Percentiles rank a stretch among this genome's conserved stretches.
These are phyloP conservation scores for Petrocephalus sullivani DNA, from an alignment of 2,797 vertebrate genomes.

Conservation along the genomic window DNA sequence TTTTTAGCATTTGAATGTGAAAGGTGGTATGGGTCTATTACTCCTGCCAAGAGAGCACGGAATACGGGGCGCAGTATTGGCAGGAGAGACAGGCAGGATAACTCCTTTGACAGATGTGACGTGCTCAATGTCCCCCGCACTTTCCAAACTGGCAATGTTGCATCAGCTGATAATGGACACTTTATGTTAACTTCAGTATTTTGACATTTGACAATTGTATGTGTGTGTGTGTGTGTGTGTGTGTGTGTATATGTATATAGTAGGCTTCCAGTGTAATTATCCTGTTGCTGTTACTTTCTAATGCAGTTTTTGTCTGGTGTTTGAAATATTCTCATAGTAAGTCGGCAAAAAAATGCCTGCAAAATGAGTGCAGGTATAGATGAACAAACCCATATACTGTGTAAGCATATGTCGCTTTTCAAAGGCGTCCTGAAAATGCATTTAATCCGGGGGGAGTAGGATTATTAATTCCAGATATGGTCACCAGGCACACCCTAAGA, in stretches of 20 bases:
- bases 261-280: not conserved
- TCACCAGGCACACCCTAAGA: not conserved
- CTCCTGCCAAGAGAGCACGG: not conserved
- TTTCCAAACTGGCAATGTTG: not conserved
- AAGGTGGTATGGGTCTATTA: not conserved
- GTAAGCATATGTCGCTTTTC: not conserved
- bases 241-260: not conserved
- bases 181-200: not conserved
- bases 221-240: not conserved
- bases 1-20: not conserved
- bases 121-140: not conserved
- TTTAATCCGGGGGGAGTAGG: not conserved
- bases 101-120: constrained; percentile 9
- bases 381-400: not conserved
- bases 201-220: not conserved
- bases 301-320: not conserved
- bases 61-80: not conserved
- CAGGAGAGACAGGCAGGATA: not conserved
- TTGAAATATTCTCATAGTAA: not conserved
- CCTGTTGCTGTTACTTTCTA: not conserved
- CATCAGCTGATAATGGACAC: constrained; percentile 2
- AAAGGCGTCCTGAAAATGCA: not conserved
- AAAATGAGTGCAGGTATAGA: not conserved
- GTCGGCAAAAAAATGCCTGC: not conserved
- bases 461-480: not conserved